A percentile compares a stretch with the other conserved stretches of the same genome.
Evolutionary conservation across 2,797 vertebrate species (phyloP).

Genomic region (Cephalopachus bancanus): DNA sequence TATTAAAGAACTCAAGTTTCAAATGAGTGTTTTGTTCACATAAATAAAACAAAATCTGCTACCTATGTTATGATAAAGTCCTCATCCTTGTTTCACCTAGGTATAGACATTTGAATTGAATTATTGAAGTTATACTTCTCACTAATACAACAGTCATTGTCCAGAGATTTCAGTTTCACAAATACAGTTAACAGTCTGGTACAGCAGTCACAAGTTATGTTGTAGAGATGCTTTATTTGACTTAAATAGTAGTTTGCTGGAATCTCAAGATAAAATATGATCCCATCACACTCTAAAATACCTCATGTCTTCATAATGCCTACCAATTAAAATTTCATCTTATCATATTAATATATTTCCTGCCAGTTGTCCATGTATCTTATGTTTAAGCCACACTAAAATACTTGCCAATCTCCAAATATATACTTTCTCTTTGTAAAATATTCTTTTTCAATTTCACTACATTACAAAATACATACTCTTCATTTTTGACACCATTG

Average conservation of each 20-base stretch:
- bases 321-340: slow-evolving; percentile 22
- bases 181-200: not conserved
- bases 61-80: not conserved
- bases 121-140: not conserved
- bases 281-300: not conserved
- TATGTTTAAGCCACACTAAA: not conserved
- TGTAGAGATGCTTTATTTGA: not conserved
- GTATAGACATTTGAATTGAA: not conserved
- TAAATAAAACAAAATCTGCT: not conserved
- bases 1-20: not conserved
- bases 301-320: not conserved
- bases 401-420: not conserved
- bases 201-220: not conserved
- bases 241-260: not conserved
- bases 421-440: not conserved
- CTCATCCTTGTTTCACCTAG: not conserved
- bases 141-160: not conserved
- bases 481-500: not conserved
- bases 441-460: not conserved
- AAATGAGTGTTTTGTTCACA: not conserved
- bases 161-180: slow-evolving; percentile 22
- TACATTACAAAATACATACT: not conserved
- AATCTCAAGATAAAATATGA: not conserved
- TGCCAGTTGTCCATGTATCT: not conserved
- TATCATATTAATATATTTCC: not conserved